Base-by-base conservation (phyloP, 2,797 vertebrate species). In the Eospalax fontanierii region DNA sequence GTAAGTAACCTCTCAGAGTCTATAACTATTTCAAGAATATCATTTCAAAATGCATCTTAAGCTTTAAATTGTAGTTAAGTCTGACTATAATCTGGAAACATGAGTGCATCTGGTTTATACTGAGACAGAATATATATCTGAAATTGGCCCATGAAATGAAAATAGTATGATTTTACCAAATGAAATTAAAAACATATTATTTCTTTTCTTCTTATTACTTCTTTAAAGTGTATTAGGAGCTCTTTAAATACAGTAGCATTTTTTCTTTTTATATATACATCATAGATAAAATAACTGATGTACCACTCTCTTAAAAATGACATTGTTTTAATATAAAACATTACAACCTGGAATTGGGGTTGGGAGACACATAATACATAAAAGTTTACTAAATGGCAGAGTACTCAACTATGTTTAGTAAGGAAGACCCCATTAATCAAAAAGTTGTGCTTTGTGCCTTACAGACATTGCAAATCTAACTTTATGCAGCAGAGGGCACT, bases 401-500 rank as follows among this genome's bases (percentile, higher is more conserved):
- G 7, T 79, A 4, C 18, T 74, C 92, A 24, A 40, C n/a, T 83
- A 38, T 54, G 94, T 87, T 54, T 9, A 54, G 8, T 54, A 14
- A 54, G 12, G 18, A 10, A 28, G 26, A 12, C 4, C 22, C n/a
- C 15, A 50, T 33, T 61, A 78, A 59, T 76, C n/a, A 87, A 38
- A 33, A 3, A 16, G 14, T 19, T 70, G 28, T 50, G 57, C 38
- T 35, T 35, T n/a, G 2, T 63, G 21, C 26, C 22, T 21, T 33
- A 78, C 94, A 35, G 10, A 76, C 22, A 15, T 1, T 93, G 80
- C 30, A 93, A 2, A 76, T 28, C 63, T 95, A 82, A 74, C 33
- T 89, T 50, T 24, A 40, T 74, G 7, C 59, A 96, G 85, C 50
- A 97, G 89, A 94, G 68, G 76, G 76, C 30, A 86, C 76, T 82